Percentiles rank a stretch among this genome's conserved stretches.
These are phyloP conservation scores for Orestias chungarensis DNA, from an alignment of 2,797 vertebrate species.

Conservation along the genomic window DNA sequence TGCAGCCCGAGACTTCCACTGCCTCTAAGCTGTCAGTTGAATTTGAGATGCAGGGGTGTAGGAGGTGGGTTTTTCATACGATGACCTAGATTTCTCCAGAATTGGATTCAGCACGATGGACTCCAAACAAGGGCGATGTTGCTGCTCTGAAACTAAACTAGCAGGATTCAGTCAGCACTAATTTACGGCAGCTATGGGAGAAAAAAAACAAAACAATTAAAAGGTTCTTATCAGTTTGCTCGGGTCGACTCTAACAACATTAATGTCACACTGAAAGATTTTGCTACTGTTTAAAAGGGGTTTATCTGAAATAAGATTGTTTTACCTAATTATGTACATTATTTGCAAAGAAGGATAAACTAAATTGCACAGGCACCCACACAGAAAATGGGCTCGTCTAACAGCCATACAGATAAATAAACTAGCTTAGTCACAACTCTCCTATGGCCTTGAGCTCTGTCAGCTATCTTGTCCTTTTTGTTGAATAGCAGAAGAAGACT, in stretches of 20 bases:
- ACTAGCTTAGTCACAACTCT: constrained; percentile 38
- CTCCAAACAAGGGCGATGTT: constrained; percentile 55
- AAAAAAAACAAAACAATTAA: constrained; percentile 31
- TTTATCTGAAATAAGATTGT: constrained; percentile 11
- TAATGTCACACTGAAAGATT: constrained; percentile 22
- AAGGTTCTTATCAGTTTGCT: constrained; percentile 30
- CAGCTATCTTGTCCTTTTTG: constrained; percentile 42
- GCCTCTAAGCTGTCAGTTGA: constrained; percentile 71
- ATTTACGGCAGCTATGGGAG: constrained; percentile 33
- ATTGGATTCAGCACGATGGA: constrained; percentile 55
- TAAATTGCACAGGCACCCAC: constrained; percentile 5
- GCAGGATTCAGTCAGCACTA: constrained; percentile 45
- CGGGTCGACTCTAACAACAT: constrained; percentile 33
- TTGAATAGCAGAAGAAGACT: constrained; percentile 55
- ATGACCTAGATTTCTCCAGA: constrained; percentile 79
- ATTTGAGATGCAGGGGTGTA: constrained; percentile 65
- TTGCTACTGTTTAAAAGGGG: constrained; percentile 7
- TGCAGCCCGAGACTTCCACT: constrained; percentile 70
- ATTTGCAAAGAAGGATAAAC: constrained; percentile 17
- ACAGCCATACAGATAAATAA: not conserved
- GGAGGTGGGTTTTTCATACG: constrained; percentile 56
- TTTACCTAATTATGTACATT: constrained; percentile 9
- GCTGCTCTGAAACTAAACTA: constrained; percentile 54
- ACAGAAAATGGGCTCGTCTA: not conserved
- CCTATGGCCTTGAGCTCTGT: constrained; percentile 60